Percentiles rank a stretch among this genome's conserved stretches.
Conservation (phyloP, 1,140 invertebrate genomes). For the Cyclargus thomasi region DNA sequence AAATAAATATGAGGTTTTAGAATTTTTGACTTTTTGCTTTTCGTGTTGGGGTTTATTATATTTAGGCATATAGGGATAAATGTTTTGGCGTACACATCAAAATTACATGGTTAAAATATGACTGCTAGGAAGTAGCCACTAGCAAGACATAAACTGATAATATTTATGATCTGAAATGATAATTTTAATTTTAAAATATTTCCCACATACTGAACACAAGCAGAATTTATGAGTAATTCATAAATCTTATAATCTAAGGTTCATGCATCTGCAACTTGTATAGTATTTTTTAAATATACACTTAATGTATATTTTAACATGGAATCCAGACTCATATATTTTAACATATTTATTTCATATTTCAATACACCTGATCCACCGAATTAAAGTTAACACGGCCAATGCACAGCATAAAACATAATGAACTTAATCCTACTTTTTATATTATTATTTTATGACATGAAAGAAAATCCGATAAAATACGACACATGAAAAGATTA, state of each 20-base stretch:
- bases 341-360: background rate
- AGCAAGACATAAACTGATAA: background rate
- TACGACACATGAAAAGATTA: slow-evolving; percentile 33
- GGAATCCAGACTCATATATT: background rate
- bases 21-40: background rate
- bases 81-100: no score
- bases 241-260: background rate
- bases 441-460: slow-evolving; percentile 32
- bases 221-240: background rate
- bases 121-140: no score
- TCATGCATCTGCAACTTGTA: background rate
- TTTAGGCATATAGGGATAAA: no score
- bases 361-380: slow-evolving; percentile 12
- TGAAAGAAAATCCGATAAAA: slow-evolving; percentile 34
- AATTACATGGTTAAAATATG: background rate
- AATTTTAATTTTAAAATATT: background rate
- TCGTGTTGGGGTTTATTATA: background rate
- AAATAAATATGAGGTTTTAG: background rate
- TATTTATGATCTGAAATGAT: background rate
- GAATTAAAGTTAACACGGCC: slow-evolving; percentile 28
- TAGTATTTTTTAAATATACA: background rate
- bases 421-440: slow-evolving; percentile 16
- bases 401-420: slow-evolving; percentile 19
- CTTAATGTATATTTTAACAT: background rate
- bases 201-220: background rate